phyloP scores from a whole-genome alignment of 1,140 invertebrate genomes.

The Acarapis woodi region DNA sequence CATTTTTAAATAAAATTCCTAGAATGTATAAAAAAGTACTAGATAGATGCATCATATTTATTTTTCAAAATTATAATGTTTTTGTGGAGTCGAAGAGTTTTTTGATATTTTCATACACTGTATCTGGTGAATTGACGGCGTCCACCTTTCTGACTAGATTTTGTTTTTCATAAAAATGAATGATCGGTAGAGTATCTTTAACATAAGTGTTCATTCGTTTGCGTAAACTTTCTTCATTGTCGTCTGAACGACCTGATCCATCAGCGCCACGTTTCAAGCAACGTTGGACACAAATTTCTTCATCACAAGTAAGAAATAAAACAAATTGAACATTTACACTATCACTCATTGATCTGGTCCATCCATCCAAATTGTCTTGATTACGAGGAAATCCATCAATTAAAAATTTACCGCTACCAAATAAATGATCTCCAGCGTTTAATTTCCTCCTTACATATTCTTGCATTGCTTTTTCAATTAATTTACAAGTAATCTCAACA shows the following conservation, averaged over 20 bases:
- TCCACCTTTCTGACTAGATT: slow-evolving; percentile 47
- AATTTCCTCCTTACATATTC: slow-evolving; percentile 3
- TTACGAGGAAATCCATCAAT: slow-evolving; percentile 97
- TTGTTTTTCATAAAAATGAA: slow-evolving; percentile 43
- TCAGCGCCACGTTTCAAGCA: slow-evolving; percentile 55
- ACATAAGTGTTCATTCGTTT: slow-evolving; percentile 56
- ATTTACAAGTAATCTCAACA: slow-evolving; percentile 83
- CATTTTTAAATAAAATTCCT: neutral
- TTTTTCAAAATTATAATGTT: neutral
- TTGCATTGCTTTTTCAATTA: slow-evolving; percentile 37
- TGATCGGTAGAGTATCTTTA: slow-evolving; percentile 72
- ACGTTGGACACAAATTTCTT: slow-evolving; percentile 49
- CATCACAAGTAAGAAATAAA: slow-evolving; percentile 65
- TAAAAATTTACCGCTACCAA: slow-evolving; percentile 41
- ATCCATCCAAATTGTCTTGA: slow-evolving; percentile 82
- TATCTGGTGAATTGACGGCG: slow-evolving; percentile 19
- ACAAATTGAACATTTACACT: slow-evolving; percentile 65
- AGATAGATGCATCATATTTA: neutral
- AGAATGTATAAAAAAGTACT: too few relatives aligned
- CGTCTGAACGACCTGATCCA: slow-evolving; percentile 72
- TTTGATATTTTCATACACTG: slow-evolving; percentile 7
- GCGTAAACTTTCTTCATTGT: slow-evolving; percentile 64
- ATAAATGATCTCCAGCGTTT: slow-evolving; percentile 35
- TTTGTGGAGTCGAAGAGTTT: slow-evolving; percentile 3
- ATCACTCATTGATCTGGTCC: slow-evolving; percentile 52